Evolutionary conservation across 1,140 invertebrate genomes (phyloP).

Genomic region (Scaptomyza pallida): DNA sequence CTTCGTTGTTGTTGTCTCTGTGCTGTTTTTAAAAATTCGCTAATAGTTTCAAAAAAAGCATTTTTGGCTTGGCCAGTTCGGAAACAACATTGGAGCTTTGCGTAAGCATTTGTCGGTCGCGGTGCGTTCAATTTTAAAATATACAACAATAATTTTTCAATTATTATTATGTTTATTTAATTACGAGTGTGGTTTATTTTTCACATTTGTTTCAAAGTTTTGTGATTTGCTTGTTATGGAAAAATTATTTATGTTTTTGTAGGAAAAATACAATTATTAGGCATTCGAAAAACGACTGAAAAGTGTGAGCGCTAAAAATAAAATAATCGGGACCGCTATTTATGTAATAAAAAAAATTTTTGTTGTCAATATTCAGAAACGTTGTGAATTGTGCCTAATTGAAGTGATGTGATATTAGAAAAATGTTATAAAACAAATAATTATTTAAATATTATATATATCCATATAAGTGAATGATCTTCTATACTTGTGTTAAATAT

Average conservation of each 20-base stretch:
- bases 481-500: not conserved
- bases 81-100: constrained; percentile 78
- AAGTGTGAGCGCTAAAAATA: constrained; percentile 82
- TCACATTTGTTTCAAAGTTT: constrained; percentile 41
- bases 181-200: constrained; percentile 19
- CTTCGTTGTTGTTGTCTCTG: constrained; percentile 23
- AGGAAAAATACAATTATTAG: constrained; percentile 62
- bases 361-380: constrained; percentile 38
- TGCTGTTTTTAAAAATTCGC: constrained; percentile 70
- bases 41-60: constrained; percentile 79
- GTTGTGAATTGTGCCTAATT: constrained; percentile 29
- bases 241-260: constrained; percentile 36
- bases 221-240: constrained; percentile 56
- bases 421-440: constrained; percentile 1
- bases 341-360: constrained; percentile 82
- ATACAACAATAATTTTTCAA: constrained; percentile 21
- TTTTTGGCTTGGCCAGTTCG: constrained; percentile 75
- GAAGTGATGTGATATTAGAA: constrained; percentile 42
- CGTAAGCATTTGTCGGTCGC: constrained; percentile 62
- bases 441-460: not conserved
- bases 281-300: constrained; percentile 55
- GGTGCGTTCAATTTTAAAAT: constrained; percentile 9
- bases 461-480: not conserved
- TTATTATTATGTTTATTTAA: constrained; percentile 13
- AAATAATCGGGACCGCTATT: constrained; percentile 82